Base-by-base conservation (phyloP, 2,888 invertebrate species). In the Isoperla grammatica region DNA sequence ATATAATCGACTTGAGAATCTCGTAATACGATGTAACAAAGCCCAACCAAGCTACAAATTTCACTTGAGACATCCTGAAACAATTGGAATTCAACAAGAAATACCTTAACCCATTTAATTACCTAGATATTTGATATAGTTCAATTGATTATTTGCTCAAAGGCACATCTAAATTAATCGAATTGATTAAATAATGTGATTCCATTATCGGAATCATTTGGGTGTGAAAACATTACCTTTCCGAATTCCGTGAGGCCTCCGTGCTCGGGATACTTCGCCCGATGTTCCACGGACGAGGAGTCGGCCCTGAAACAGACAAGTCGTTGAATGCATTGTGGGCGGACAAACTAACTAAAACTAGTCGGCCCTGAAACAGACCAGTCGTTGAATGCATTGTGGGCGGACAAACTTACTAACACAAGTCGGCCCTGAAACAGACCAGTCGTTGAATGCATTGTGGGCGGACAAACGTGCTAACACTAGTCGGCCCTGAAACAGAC, bases 241-340 rank as follows among this genome's bases (percentile, higher is more conserved):
- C 76, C 76, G 64, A 74, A 76, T 15, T 67, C 66, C 13, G 73
- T 72, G 11, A 76, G 68, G 35, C 75, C 75, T 45, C 71, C 70
- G 56, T 70, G 68, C 19, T 71, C 66, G n/a, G 61, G 61, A 23
- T 60, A 61, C 22, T 61, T 61, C 19, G 45, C 59, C 4, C 55
- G 42, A 15, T 60, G 56, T 37, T 63, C 65, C 8, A 61, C 56
- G 0, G 61, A 63, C 65, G 70, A 71, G 58, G 72, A 71, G 57
- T 72, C 72, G 12, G 72, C 73, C 73, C 72, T 72, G 54, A 43
- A 68, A 59, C 53, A 20, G 11, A 40, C n/a, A n/a, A n/a, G n/a
- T n/a, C n/a, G n/a, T n/a, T n/a, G n/a, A n/a, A n/a, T n/a, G n/a
- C n/a, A n/a, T n/a, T n/a, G n/a, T n/a, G n/a, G n/a, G n/a, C n/a